Percentiles rank a stretch among this genome's conserved stretches.
phyloP scores from a whole-genome alignment of 1,140 invertebrate genomes.

The Drosophila nigrodunni region DNA sequence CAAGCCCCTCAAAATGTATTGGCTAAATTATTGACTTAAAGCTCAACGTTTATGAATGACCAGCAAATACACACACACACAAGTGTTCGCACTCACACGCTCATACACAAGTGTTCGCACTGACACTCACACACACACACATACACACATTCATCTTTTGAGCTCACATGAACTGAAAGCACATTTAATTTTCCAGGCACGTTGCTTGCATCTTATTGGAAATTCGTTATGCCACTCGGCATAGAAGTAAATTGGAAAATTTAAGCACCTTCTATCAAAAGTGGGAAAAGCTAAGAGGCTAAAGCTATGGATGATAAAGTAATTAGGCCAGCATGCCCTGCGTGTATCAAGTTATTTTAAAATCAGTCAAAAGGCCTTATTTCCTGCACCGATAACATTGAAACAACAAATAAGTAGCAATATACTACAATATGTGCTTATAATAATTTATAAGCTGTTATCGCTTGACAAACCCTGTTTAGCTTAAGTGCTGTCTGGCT shows the following conservation, averaged over 20 bases:
- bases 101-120: slow-evolving; percentile 9
- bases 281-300: slow-evolving; percentile 5
- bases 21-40: slow-evolving; percentile 68
- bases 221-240: slow-evolving; percentile 60
- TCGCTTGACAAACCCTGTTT: not conserved
- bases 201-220: slow-evolving; percentile 75
- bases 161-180: slow-evolving; percentile 25
- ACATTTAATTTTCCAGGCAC: slow-evolving; percentile 73
- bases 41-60: slow-evolving; percentile 74
- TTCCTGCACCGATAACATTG: slow-evolving; percentile 37
- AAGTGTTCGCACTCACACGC: slow-evolving; percentile 2
- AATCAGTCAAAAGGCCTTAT: slow-evolving; percentile 22
- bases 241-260: slow-evolving; percentile 70
- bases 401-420: slow-evolving; percentile 46
- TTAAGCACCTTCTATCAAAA: slow-evolving; percentile 68
- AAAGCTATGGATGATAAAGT: slow-evolving; percentile 60
- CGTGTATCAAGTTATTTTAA: slow-evolving; percentile 14
- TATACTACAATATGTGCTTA: not conserved
- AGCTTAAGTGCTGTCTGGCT: not conserved
- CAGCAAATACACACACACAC: slow-evolving; percentile 33
- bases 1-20: slow-evolving; percentile 35
- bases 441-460: slow-evolving; percentile 5
- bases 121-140: slow-evolving; percentile 21
- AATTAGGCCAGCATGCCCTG: slow-evolving; percentile 58
- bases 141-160: not conserved